A percentile compares a stretch with the other conserved stretches of the same genome.
phyloP scores from a whole-genome alignment of 1,140 invertebrate species.

The Cydia splendana region DNA sequence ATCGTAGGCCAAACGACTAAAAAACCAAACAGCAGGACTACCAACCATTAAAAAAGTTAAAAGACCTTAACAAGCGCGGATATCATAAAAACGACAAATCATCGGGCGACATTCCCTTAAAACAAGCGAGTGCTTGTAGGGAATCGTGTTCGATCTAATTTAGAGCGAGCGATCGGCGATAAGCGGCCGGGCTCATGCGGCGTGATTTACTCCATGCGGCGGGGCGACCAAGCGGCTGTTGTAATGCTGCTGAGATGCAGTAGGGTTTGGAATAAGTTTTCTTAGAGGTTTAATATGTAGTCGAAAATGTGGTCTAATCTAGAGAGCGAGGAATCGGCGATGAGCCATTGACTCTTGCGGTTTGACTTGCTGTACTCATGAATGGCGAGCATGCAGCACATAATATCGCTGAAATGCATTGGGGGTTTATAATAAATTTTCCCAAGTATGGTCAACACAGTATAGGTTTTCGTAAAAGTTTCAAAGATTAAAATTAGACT shows the following conservation, averaged over 20 bases:
- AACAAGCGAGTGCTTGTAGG: slow-evolving; percentile 38
- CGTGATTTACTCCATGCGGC: slow-evolving; percentile 60
- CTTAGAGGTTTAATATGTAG: neutral
- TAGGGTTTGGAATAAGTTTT: slow-evolving; percentile 5
- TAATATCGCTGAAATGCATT: too few relatives aligned
- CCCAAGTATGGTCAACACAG: too few relatives aligned
- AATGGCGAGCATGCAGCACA: too few relatives aligned
- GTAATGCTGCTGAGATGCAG: neutral
- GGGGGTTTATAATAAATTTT: too few relatives aligned
- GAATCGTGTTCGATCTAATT: slow-evolving; percentile 65
- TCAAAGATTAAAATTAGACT: too few relatives aligned
- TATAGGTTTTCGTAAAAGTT: too few relatives aligned
- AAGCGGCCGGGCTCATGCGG: slow-evolving; percentile 56
- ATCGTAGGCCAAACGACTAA: slow-evolving; percentile 12
- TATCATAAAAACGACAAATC: slow-evolving; percentile 62
- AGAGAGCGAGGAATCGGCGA: too few relatives aligned
- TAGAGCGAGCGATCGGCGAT: slow-evolving; percentile 58
- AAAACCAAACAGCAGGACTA: slow-evolving; percentile 14
- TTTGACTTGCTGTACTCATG: too few relatives aligned
- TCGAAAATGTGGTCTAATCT: neutral
- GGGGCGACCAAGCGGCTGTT: neutral
- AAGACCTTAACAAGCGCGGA: slow-evolving; percentile 28
- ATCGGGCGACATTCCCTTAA: slow-evolving; percentile 45
- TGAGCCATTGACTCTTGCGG: too few relatives aligned
- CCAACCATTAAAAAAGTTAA: slow-evolving; percentile 28